These are phyloP conservation scores for Melieria omissa DNA, from an alignment of 2,888 invertebrate genomes.

Conservation along the genomic window DNA sequence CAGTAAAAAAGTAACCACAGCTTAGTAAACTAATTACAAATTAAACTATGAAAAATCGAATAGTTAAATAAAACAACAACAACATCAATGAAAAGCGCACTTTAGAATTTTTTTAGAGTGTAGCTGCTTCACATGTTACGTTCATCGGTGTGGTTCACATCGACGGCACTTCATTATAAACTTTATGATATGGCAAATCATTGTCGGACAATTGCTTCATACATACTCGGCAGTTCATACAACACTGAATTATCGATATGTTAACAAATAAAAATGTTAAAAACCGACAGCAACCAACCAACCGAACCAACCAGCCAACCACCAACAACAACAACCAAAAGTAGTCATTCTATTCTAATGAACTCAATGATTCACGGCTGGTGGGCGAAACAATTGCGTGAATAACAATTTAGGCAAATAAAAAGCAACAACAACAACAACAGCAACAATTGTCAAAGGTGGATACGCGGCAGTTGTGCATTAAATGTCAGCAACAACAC, in stretches of 20 bases:
- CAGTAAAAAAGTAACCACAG: too few species aligned
- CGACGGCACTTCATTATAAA: too few species aligned
- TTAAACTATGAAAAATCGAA: too few species aligned
- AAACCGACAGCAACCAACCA: background rate
- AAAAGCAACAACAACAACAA: background rate
- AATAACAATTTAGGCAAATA: too few species aligned
- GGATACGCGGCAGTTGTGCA: background rate
- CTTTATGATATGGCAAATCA: slow-evolving; percentile 39
- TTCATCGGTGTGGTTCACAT: too few species aligned
- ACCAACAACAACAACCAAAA: too few species aligned
- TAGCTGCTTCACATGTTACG: too few species aligned
- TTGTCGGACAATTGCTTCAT: background rate
- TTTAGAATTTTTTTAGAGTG: too few species aligned
- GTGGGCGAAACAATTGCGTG: background rate
- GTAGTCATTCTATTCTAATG: background rate
- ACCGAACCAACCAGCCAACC: background rate
- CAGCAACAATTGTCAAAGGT: background rate
- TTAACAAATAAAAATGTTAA: slow-evolving; percentile 34
- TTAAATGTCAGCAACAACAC: background rate
- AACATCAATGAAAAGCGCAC: too few species aligned
- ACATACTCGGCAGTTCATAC: background rate
- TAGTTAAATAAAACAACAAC: too few species aligned
- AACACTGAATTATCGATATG: slow-evolving; percentile 35
- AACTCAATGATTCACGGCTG: background rate
- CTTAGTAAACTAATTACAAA: too few species aligned